phyloP scores from a whole-genome alignment of 2,888 invertebrate genomes.

The Epinotia ramella region DNA sequence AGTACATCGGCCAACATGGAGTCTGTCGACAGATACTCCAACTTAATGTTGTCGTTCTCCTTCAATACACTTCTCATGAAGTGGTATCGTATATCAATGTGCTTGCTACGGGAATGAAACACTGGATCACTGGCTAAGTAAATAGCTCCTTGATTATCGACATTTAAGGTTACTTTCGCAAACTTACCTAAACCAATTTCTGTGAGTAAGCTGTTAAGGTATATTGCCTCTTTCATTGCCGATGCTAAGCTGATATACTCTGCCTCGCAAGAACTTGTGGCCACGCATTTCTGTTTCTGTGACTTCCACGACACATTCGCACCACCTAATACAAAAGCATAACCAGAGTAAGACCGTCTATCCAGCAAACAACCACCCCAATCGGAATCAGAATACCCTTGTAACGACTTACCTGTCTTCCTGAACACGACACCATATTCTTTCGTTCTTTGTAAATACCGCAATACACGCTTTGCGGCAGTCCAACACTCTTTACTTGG shows the following conservation, averaged over 20 bases:
- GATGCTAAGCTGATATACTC: constrained; percentile 5
- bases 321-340: constrained; percentile 1
- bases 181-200: constrained; percentile 22
- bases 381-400: not conserved
- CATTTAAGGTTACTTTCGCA: constrained; percentile 1
- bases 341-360: constrained; percentile 13
- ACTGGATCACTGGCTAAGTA: not conserved
- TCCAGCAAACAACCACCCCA: not conserved
- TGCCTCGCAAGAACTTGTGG: not conserved
- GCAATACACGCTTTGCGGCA: constrained; percentile 16
- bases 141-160: constrained; percentile 12
- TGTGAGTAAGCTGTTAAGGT: constrained; percentile 4
- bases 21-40: not conserved
- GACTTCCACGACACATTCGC: not conserved
- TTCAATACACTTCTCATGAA: constrained; percentile 4
- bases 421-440: not conserved
- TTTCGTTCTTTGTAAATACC: not conserved
- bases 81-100: constrained; percentile 4
- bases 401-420: constrained; percentile 7
- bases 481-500: constrained; percentile 5
- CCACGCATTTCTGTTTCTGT: constrained; percentile 4
- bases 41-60: not conserved
- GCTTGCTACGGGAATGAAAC: constrained; percentile 13
- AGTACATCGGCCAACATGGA: not conserved
- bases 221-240: constrained; percentile 16